These are phyloP conservation scores for Anoplolepis gracilipes DNA, from an alignment of 1,140 invertebrate species.

Conservation along the genomic window DNA sequence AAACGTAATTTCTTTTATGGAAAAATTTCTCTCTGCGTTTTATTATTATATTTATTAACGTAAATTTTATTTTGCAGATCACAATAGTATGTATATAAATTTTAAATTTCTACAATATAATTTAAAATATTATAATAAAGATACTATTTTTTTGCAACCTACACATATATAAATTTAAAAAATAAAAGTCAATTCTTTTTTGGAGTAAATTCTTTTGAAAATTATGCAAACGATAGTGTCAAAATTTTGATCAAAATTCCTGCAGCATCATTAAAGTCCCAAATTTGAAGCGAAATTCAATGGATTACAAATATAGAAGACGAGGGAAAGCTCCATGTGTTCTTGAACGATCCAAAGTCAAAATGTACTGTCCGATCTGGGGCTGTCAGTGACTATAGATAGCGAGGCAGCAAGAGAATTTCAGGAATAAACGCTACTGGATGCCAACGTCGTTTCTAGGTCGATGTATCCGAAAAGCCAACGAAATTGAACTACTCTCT, in stretches of 20 bases:
- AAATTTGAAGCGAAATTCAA: background rate
- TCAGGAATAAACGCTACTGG: constrained; percentile 69
- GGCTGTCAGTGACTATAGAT: constrained; percentile 68
- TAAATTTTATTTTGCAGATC: background rate
- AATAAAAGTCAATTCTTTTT: background rate
- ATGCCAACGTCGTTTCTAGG: constrained; percentile 72
- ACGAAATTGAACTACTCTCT: constrained; percentile 68
- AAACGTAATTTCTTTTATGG: background rate
- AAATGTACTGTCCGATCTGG: constrained; percentile 60
- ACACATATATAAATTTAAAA: background rate
- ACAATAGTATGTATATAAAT: background rate
- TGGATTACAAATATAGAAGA: background rate
- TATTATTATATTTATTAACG: background rate
- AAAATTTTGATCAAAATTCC: background rate
- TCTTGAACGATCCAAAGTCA: constrained; percentile 34
- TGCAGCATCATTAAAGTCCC: background rate
- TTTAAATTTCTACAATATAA: background rate
- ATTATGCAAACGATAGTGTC: background rate
- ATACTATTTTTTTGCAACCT: background rate
- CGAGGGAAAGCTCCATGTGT: background rate
- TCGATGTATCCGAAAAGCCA: constrained; percentile 70
- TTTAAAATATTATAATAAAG: background rate
- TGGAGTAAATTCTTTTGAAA: background rate
- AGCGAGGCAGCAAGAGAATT: constrained; percentile 63
- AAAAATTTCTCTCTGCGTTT: background rate